Percentiles rank a stretch among this genome's conserved stretches.
phyloP scores from a whole-genome alignment of 2,113 vertebrate species.

The Oxyura jamaicensis region DNA sequence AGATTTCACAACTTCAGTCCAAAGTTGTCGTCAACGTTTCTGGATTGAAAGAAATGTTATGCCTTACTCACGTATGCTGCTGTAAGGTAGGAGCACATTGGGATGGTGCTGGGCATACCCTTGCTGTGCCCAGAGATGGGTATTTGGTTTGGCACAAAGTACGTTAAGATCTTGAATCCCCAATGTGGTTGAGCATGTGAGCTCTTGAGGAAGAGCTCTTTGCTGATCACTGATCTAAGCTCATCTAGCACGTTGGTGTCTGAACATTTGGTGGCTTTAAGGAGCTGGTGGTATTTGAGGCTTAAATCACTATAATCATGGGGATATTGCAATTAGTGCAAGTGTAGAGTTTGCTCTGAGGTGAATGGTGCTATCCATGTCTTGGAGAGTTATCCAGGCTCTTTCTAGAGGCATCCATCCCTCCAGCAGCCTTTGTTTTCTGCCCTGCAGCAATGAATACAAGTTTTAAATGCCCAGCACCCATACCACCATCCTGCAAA shows the following conservation, averaged over 20 bases:
- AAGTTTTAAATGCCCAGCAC: not conserved
- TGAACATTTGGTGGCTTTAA: not conserved
- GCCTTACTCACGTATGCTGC: not conserved
- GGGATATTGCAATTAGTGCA: not conserved
- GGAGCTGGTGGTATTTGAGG: not conserved
- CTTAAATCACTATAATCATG: not conserved
- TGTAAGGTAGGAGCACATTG: not conserved
- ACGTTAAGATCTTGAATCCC: not conserved
- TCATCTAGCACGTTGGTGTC: not conserved
- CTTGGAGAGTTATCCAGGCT: not conserved
- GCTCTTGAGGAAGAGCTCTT: not conserved
- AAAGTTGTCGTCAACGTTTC: not conserved
- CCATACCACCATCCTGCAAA: not conserved
- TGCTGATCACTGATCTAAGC: not conserved
- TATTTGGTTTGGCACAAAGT: not conserved
- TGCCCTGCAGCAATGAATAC: rapidly evolving
- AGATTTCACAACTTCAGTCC: not conserved
- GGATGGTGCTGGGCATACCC: not conserved
- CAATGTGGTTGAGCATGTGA: not conserved
- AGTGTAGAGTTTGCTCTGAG: not conserved
- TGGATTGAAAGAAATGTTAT: not conserved
- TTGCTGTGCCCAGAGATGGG: not conserved
- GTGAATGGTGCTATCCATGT: not conserved
- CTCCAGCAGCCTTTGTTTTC: not conserved
- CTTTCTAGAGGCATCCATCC: not conserved